phyloP scores from a whole-genome alignment of 2,797 vertebrate species.

The Labroides dimidiatus region DNA sequence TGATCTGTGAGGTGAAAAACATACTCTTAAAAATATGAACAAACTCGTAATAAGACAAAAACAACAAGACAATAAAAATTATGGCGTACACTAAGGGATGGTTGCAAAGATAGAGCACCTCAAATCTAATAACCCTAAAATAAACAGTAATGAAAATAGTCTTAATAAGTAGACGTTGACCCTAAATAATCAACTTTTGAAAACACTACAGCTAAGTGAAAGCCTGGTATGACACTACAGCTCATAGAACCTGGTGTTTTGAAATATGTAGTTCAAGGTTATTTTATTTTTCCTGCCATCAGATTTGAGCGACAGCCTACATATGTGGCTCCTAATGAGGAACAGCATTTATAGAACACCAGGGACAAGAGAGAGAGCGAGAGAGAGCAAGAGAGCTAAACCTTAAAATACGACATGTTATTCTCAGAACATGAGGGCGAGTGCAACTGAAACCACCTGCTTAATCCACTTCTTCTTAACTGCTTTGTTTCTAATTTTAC shows the following conservation, averaged over 20 bases:
- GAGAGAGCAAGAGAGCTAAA: constrained; percentile 71
- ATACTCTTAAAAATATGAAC: not conserved
- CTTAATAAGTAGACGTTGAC: constrained; percentile 3
- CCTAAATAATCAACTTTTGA: not conserved
- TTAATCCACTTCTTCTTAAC: constrained; percentile 53
- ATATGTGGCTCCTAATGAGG: constrained; percentile 81
- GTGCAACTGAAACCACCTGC: constrained; percentile 59
- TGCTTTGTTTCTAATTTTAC: constrained; percentile 19
- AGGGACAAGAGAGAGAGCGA: constrained; percentile 71
- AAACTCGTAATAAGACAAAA: not conserved
- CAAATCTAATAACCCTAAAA: constrained; percentile 1
- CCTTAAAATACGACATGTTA: constrained; percentile 84
- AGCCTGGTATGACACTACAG: constrained; percentile 9
- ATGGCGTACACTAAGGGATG: too few relatives aligned
- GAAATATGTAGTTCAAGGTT: constrained; percentile 83
- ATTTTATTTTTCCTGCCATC: constrained; percentile 75
- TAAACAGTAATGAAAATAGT: not conserved
- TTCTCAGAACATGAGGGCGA: constrained; percentile 55
- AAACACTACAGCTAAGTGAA: constrained; percentile 6
- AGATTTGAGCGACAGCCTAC: constrained; percentile 80
- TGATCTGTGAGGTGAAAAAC: not conserved
- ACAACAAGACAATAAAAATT: too few relatives aligned
- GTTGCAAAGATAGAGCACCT: not conserved
- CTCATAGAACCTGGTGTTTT: constrained; percentile 41
- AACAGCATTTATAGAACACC: constrained; percentile 78